Evolutionary conservation across 53 echinoderm and acorn worm species (phyloP).

Genomic region (Glandiceps talaboti): DNA sequence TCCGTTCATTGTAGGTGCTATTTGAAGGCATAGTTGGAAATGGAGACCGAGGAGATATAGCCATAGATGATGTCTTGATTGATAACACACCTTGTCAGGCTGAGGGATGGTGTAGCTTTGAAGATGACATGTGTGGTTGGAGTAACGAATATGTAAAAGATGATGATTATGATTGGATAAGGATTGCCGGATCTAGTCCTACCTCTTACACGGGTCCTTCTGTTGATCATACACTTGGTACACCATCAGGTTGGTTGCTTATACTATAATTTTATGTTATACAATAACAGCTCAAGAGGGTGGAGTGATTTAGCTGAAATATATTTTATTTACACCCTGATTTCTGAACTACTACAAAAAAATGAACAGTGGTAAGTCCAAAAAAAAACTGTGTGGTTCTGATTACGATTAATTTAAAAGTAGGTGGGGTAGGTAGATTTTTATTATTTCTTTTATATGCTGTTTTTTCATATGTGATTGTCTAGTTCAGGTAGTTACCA

Average conservation of each 20-base stretch:
- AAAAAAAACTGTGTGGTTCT: no score
- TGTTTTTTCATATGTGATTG: no score
- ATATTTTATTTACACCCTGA: no score
- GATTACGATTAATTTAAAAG: no score
- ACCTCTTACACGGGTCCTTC: constrained; percentile 67
- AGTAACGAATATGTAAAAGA: constrained; percentile 48
- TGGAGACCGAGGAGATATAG: constrained; percentile 44
- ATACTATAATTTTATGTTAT: no score
- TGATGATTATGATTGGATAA: constrained; percentile 90
- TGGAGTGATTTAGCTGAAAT: no score
- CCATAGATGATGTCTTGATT: constrained; percentile 73
- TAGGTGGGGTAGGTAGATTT: no score
- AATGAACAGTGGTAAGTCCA: no score
- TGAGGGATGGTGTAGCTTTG: constrained; percentile 60
- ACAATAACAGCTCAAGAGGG: no score
- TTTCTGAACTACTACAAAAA: no score
- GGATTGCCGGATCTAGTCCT: constrained; percentile 49
- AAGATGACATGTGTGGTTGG: constrained; percentile 57
- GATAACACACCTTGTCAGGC: constrained; percentile 44
- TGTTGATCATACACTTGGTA: constrained; percentile 69
- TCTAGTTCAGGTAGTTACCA: no score
- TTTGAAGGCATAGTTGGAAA: constrained; percentile 44
- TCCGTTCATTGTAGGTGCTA: constrained; percentile 2
- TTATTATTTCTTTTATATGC: no score
- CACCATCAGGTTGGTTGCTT: constrained; percentile 46